phyloP scores from a whole-genome alignment of 2,797 vertebrate genomes.

The Enteromius mattozi region DNA sequence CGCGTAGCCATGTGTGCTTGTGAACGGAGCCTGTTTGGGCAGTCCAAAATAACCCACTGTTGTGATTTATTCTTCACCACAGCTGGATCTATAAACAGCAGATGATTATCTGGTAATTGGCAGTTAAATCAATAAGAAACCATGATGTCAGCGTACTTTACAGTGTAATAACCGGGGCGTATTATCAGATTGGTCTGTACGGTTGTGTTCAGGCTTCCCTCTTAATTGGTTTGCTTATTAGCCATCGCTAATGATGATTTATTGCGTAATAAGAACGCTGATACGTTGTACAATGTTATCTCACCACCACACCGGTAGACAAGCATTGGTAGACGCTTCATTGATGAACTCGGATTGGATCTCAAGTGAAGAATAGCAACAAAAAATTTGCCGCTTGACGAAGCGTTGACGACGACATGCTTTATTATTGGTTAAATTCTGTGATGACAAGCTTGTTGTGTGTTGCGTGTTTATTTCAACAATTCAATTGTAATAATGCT shows the following conservation, averaged over 20 bases:
- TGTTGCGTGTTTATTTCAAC: too few species aligned
- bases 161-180: background rate
- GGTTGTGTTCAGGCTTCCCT: conserved; percentile 14
- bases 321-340: background rate
- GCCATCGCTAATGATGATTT: conserved; percentile 4
- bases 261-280: background rate
- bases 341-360: background rate
- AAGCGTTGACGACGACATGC: too few species aligned
- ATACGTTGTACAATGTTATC: background rate
- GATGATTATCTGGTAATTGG: conserved; percentile 23
- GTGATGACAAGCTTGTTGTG: too few species aligned
- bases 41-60: conserved; percentile 10
- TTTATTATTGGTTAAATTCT: too few species aligned
- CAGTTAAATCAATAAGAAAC: conserved; percentile 40
- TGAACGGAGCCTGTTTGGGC: background rate
- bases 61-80: conserved; percentile 34
- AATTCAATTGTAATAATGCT: too few species aligned
- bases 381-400: background rate
- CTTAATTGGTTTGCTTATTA: conserved; percentile 13
- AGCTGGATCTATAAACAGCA: conserved; percentile 27
- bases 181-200: conserved; percentile 13
- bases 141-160: conserved; percentile 28
- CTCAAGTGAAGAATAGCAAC: background rate
- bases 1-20: background rate
- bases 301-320: background rate